Percentiles rank a stretch among this genome's conserved stretches.
phyloP scores from a whole-genome alignment of 2,113 vertebrate species.

The Phyllostomus hastatus region DNA sequence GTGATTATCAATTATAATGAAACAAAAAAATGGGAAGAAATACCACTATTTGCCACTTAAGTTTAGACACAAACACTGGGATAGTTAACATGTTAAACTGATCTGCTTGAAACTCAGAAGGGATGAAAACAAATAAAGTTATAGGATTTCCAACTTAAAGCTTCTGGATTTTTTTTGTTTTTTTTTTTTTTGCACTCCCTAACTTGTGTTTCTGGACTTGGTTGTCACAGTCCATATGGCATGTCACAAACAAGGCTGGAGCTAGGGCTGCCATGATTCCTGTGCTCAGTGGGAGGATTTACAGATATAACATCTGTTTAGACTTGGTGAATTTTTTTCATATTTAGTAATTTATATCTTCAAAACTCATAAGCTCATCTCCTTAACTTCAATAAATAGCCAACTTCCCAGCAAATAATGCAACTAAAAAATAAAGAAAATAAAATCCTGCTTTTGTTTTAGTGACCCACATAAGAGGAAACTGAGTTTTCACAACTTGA shows the following conservation, averaged over 20 bases:
- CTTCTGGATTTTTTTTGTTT: background rate
- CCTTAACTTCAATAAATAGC: background rate
- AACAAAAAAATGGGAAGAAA: background rate
- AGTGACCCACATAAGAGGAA: background rate
- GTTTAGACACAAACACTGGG: fast-evolving
- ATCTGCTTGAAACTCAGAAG: fast-evolving
- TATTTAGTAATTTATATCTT: background rate
- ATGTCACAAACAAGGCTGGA: background rate
- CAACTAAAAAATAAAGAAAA: background rate
- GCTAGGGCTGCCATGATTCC: background rate
- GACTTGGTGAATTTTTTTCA: background rate
- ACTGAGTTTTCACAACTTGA: background rate
- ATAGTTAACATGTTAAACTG: background rate
- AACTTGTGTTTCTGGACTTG: background rate
- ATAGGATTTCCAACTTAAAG: background rate
- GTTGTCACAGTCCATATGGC: background rate
- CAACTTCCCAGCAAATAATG: background rate
- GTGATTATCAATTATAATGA: constrained; percentile 59
- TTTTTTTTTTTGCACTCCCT: background rate
- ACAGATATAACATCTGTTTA: constrained; percentile 38
- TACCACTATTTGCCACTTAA: constrained; percentile 1
- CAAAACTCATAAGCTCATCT: background rate
- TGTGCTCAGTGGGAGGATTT: constrained; percentile 32
- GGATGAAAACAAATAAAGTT: fast-evolving
- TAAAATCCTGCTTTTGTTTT: background rate